Base-by-base conservation (phyloP, 2,888 invertebrate species). In the Omphaloscelis lunosa region DNA sequence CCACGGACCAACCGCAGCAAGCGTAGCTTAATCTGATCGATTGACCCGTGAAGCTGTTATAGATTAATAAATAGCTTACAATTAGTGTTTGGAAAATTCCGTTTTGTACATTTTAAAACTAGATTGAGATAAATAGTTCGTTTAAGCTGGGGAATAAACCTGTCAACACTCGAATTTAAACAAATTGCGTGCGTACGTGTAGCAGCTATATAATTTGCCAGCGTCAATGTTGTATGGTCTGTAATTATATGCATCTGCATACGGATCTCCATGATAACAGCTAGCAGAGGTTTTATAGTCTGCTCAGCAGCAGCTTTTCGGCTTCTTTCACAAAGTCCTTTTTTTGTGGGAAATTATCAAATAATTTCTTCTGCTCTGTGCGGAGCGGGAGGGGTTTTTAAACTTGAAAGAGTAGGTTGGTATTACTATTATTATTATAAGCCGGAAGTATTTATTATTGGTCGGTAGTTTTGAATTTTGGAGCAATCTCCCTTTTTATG, bases 161-260 rank as follows among this genome's bases (percentile, higher is more conserved):
- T 72, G 56, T 83, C 72, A 78, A 72, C 58, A 45, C 12, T 27
- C 12, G 15, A 41, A 59, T 76, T 82, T n/a, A 56, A 45, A 79
- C 12, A 68, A 59, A 68, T 82, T 68, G 66, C 27, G 53, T 48
- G 61, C 45, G 65, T 48, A 27, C 62, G 48, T 63, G 72, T 51
- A 29, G 29, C 34, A 27, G 61, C 41, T 17, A 61, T 53, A 61
- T 77, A 45, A 69, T 61, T 59, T 77, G 41, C n/a, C 34, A 29
- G 39, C 53, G 58, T 69, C 70, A 79, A 53, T 79, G 79, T 45
- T 29, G 20, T 59, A n/a, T 17, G 34, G 51, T 20, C 27, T 69
- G 45, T 53, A 76, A 65, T 76, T 63, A 63, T 6, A 45, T 48
- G 75, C 56, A 20, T n/a, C n/a, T n/a, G n/a, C n/a, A n/a, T n/a